A percentile compares a stretch with the other conserved stretches of the same genome.
Conservation (phyloP, 2,888 invertebrate genomes). For the Agelastica alni region DNA sequence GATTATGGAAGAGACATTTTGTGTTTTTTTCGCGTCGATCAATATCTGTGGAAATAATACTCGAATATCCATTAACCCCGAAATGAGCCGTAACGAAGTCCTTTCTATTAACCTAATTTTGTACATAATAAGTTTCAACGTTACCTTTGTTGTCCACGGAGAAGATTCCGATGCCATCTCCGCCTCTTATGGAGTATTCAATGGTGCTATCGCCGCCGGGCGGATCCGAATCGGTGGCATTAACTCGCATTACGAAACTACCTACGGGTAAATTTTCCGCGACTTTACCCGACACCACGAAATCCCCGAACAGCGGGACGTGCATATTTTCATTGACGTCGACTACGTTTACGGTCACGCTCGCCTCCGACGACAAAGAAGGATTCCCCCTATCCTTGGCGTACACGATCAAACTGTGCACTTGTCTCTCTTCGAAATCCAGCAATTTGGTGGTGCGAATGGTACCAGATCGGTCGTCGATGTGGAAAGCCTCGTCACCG, state of each 20-base stretch:
- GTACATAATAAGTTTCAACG: neutral
- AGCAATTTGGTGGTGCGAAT: constrained; percentile 76
- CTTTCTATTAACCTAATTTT: neutral
- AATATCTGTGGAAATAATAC: too few relatives aligned
- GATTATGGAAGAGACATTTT: too few relatives aligned
- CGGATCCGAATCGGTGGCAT: constrained; percentile 80
- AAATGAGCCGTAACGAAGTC: too few relatives aligned
- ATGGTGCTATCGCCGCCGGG: constrained; percentile 81
- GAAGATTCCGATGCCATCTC: constrained; percentile 91
- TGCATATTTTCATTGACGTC: constrained; percentile 94
- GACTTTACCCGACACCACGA: constrained; percentile 75
- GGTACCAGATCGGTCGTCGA: constrained; percentile 85
- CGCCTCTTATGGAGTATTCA: constrained; percentile 84
- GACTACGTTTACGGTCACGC: constrained; percentile 82
- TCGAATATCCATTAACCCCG: too few relatives aligned
- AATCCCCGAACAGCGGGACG: constrained; percentile 81
- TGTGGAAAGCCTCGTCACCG: constrained; percentile 73
- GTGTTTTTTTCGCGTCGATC: too few relatives aligned
- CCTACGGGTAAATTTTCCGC: constrained; percentile 81
- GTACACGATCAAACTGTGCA: constrained; percentile 83
- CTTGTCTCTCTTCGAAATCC: constrained; percentile 88
- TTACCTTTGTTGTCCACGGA: constrained; percentile 87
- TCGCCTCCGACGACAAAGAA: constrained; percentile 76
- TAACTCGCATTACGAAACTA: constrained; percentile 75
- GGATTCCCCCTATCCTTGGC: constrained; percentile 88